Evolutionary conservation across 2,113 vertebrate genomes (phyloP).

Genomic region (Urocynchramus pylzowi): DNA sequence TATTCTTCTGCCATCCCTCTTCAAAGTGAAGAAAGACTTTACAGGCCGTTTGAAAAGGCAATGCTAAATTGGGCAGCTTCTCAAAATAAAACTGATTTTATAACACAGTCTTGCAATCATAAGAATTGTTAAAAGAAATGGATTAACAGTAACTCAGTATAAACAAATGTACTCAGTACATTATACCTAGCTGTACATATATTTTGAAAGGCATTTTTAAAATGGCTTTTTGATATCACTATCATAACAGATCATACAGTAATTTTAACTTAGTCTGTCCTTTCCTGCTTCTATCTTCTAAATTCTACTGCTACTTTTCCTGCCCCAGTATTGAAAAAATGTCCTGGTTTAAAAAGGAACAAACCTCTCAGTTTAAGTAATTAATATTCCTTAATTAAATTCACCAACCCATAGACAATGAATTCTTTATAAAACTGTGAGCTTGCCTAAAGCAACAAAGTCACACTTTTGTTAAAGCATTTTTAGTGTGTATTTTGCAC

Average conservation of each 20-base stretch:
- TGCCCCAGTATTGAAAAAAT: conserved; percentile 58
- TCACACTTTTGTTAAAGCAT: conserved; percentile 89
- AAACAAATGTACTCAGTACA: conserved; percentile 6
- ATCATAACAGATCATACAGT: not conserved
- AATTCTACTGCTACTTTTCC: conserved; percentile 1
- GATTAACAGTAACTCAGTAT: conserved; percentile 25
- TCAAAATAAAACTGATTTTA: not conserved
- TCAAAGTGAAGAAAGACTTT: not conserved
- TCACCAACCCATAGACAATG: conserved; percentile 87
- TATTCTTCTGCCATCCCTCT: not conserved
- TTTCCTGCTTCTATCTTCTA: conserved; percentile 17
- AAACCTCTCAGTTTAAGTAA: conserved; percentile 89
- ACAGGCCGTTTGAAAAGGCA: not conserved
- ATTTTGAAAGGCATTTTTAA: conserved; percentile 3
- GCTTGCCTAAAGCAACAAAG: conserved; percentile 89
- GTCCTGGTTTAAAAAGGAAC: conserved; percentile 82
- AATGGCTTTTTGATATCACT: not conserved
- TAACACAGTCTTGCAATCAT: not conserved
- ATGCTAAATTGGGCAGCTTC: not conserved
- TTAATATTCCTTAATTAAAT: conserved; percentile 96
- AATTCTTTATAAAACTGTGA: conserved; percentile 85
- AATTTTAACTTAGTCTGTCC: conserved; percentile 47
- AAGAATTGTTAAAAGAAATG: conserved; percentile 32
- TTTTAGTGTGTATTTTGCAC: conserved; percentile 90
- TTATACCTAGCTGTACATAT: not conserved